A percentile compares a stretch with the other conserved stretches of the same genome.
These are phyloP conservation scores for Nephrotoma appendiculata DNA, from an alignment of 2,888 invertebrate genomes.

Conservation along the genomic window DNA sequence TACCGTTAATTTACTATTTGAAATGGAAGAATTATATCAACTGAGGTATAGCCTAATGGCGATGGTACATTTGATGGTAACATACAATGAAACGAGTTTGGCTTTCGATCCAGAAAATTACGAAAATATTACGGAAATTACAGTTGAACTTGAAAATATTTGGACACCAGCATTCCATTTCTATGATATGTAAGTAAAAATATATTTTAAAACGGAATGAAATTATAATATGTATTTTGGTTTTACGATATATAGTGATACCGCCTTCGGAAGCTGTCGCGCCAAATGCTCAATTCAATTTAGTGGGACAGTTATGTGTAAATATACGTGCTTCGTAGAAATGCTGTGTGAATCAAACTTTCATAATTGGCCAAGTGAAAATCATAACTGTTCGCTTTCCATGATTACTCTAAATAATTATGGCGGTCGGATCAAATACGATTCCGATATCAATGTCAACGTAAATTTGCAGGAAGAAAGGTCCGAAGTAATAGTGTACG, in stretches of 20 bases:
- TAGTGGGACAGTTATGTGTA: neutral
- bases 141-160: neutral
- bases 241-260: no score
- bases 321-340: neutral
- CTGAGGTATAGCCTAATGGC: neutral
- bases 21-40: neutral
- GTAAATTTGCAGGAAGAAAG: neutral
- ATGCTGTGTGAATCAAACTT: neutral
- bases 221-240: no score
- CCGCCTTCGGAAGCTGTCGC: neutral
- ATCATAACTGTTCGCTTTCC: neutral
- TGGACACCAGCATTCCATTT: neutral
- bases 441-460: neutral
- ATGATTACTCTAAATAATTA: neutral
- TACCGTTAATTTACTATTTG: neutral
- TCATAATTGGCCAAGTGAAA: neutral
- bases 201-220: no score
- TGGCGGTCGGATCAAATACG: neutral
- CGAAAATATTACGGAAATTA: neutral
- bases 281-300: neutral
- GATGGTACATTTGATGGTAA: neutral
- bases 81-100: neutral
- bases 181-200: neutral
- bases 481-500: neutral
- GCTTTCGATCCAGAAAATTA: neutral